Evolutionary conservation across 2,888 invertebrate genomes (phyloP).

Genomic region (Cryptophagus acutangulus): DNA sequence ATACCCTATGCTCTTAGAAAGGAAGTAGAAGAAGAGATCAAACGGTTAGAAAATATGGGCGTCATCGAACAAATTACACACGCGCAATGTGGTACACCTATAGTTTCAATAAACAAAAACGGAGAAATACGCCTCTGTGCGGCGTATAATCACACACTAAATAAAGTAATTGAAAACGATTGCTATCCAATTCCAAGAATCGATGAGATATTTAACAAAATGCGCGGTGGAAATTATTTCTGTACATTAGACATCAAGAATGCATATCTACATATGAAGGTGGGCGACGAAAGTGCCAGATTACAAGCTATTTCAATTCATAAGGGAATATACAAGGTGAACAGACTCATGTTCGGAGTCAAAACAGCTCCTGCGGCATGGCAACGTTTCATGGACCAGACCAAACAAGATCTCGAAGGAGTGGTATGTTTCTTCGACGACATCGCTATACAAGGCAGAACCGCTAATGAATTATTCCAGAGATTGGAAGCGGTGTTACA

Average conservation of each 20-base stretch:
- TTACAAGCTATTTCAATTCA: slow-evolving; percentile 30
- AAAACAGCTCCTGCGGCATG: slow-evolving; percentile 26
- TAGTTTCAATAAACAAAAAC: slow-evolving; percentile 9
- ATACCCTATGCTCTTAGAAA: background rate
- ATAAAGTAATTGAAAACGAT: slow-evolving; percentile 3
- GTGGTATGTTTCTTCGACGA: slow-evolving; percentile 37
- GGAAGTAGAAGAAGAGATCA: slow-evolving; percentile 7
- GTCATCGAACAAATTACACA: slow-evolving; percentile 6
- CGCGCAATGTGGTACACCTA: slow-evolving; percentile 7
- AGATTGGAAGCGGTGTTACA: background rate
- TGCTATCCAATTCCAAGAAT: slow-evolving; percentile 1
- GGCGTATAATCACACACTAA: slow-evolving; percentile 5
- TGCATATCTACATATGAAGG: slow-evolving; percentile 1
- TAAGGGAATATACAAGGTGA: slow-evolving; percentile 24
- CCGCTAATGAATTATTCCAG: slow-evolving; percentile 19
- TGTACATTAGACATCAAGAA: background rate
- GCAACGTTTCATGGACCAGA: slow-evolving; percentile 35
- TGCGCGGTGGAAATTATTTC: background rate
- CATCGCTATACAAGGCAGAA: no score
- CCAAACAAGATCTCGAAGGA: slow-evolving; percentile 27
- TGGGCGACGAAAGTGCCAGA: slow-evolving; percentile 5
- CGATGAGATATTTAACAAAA: background rate
- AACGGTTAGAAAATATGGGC: background rate
- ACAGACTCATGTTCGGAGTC: slow-evolving; percentile 26
- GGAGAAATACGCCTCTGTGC: slow-evolving; percentile 5